These are phyloP conservation scores for Lamellibrachia satsuma DNA, from an alignment of 2,888 invertebrate species.

Conservation along the genomic window DNA sequence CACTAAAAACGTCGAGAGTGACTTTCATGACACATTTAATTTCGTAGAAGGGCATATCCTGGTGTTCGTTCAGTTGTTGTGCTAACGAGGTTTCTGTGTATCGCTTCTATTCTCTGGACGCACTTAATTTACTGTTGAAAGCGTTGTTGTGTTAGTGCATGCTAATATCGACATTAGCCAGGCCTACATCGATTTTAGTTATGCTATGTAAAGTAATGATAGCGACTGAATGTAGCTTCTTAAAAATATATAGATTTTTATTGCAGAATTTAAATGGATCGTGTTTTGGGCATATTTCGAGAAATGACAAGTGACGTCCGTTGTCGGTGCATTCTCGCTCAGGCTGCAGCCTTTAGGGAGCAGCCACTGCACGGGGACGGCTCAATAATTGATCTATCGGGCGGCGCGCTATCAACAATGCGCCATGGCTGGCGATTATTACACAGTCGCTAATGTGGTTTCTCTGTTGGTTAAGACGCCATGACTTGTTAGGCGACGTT, in stretches of 20 bases:
- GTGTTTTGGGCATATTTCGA: background rate
- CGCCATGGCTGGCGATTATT: background rate
- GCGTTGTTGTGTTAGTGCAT: background rate
- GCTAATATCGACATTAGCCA: background rate
- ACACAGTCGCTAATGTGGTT: background rate
- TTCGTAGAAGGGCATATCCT: background rate
- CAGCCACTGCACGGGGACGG: background rate
- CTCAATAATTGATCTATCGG: background rate
- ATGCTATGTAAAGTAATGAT: background rate
- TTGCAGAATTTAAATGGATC: background rate
- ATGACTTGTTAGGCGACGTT: background rate
- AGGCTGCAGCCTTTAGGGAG: background rate
- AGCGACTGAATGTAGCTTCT: background rate
- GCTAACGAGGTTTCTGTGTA: background rate
- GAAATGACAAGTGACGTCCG: background rate
- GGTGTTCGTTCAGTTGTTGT: background rate
- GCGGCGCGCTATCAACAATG: background rate
- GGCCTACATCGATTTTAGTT: background rate
- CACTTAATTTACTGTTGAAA: background rate
- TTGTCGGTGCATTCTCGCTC: background rate
- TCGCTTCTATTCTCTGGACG: background rate
- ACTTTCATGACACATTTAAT: background rate
- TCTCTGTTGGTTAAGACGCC: background rate
- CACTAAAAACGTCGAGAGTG: background rate
- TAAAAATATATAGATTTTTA: background rate